Percentiles rank a stretch among this genome's conserved stretches.
Conservation (phyloP, 64 coral and sea anemone genomes). For the Porites australiensis region DNA sequence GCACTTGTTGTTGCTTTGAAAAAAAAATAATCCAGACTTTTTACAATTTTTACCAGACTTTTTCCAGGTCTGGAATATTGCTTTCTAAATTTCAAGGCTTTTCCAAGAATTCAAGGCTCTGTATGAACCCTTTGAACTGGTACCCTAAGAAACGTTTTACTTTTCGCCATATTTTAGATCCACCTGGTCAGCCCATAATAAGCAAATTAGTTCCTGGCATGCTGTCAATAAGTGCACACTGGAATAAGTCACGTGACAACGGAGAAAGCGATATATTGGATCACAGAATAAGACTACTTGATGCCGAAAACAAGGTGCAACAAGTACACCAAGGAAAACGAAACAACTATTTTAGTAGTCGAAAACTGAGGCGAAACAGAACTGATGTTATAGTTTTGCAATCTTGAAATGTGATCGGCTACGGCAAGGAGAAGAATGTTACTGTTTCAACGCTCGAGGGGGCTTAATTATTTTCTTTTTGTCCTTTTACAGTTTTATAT, state of each 20-base stretch:
- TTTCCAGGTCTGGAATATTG: no score
- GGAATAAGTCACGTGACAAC: background rate
- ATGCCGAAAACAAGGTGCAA: background rate
- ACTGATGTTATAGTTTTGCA: background rate
- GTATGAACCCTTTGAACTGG: no score
- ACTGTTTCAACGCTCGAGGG: conserved; percentile 7
- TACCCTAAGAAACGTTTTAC: background rate
- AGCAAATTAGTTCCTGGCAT: background rate
- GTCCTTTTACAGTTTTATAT: no score
- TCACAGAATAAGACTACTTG: background rate
- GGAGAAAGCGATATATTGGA: background rate
- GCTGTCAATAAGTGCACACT: background rate
- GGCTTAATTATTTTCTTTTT: background rate
- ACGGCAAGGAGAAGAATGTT: background rate
- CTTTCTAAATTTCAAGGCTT: no score
- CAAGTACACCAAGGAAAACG: background rate
- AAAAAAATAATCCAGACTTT: no score
- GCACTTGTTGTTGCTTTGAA: no score
- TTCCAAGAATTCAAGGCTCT: no score
- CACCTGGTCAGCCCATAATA: background rate
- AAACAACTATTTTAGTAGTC: background rate
- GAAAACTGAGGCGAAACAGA: conserved; percentile 29
- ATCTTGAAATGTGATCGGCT: conserved; percentile 18
- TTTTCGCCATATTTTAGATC: background rate
- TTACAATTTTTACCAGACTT: no score